These are phyloP conservation scores for Marcusenius ussheri DNA, from an alignment of 2,113 vertebrate species.

Conservation along the genomic window DNA sequence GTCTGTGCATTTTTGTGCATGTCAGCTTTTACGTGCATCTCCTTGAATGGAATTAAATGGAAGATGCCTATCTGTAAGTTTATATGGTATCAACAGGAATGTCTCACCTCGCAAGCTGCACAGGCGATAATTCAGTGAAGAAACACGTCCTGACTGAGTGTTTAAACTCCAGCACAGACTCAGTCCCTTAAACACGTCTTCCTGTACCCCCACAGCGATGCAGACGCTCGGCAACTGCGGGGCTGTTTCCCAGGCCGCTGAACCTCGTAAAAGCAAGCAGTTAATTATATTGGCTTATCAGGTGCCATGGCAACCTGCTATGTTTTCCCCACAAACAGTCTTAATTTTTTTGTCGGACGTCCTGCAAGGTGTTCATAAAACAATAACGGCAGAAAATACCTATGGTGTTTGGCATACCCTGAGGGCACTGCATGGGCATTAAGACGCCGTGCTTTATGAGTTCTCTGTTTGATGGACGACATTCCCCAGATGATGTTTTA, in stretches of 20 bases:
- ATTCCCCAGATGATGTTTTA: constrained; percentile 14
- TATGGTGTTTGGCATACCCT: neutral
- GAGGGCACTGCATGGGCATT: neutral
- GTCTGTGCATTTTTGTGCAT: neutral
- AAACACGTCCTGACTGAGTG: neutral
- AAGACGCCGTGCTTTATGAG: neutral
- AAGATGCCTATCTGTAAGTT: neutral
- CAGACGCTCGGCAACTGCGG: too few relatives aligned
- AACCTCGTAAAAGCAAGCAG: constrained; percentile 17
- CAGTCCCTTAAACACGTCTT: neutral
- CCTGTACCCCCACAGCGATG: neutral
- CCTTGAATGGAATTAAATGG: neutral
- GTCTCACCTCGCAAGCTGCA: neutral
- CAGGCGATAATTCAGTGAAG: constrained; percentile 4
- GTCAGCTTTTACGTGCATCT: neutral
- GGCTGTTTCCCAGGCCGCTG: neutral
- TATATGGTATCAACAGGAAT: constrained; percentile 6
- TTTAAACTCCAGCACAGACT: neutral
- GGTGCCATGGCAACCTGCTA: constrained; percentile 6
- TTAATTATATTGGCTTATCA: constrained; percentile 15
- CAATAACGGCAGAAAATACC: neutral
- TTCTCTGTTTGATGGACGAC: neutral
- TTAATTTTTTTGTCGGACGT: neutral
- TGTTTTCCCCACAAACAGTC: constrained; percentile 13
- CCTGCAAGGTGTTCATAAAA: neutral